These are phyloP conservation scores for Tetramorium simillimum DNA, from an alignment of 1,140 invertebrate species.

Conservation along the genomic window DNA sequence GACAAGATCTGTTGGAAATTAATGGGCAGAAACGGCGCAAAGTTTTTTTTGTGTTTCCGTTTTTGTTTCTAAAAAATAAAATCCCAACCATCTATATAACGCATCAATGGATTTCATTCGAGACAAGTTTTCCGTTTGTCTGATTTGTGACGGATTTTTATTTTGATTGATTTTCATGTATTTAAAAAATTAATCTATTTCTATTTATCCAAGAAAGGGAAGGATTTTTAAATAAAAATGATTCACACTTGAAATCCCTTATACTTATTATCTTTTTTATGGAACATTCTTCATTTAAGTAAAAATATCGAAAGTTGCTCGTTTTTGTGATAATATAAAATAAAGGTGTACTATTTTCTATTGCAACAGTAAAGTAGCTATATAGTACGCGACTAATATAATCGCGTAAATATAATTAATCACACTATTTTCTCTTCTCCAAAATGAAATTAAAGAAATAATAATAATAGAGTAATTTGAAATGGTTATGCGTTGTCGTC, in stretches of 20 bases:
- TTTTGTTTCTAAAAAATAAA: background rate
- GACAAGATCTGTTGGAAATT: background rate
- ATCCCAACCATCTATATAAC: background rate
- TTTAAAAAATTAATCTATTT: background rate
- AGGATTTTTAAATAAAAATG: background rate
- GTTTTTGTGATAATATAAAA: conserved; percentile 10
- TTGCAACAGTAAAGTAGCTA: background rate
- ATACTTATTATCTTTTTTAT: background rate
- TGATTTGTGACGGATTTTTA: background rate
- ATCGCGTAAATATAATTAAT: conserved; percentile 6
- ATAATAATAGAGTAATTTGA: background rate
- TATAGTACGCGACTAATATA: background rate
- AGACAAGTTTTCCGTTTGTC: background rate
- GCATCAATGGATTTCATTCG: background rate
- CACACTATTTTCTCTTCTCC: background rate
- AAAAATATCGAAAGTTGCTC: background rate
- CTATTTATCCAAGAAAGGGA: background rate
- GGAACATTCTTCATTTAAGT: background rate
- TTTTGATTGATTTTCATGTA: background rate
- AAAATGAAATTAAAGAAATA: conserved; percentile 14
- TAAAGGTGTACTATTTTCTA: background rate
- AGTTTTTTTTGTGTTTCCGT: background rate
- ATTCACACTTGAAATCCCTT: background rate
- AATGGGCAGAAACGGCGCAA: background rate
- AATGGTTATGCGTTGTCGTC: background rate